Conservation (phyloP, 2,113 vertebrate genomes). For the Syngnathus floridae region DNA sequence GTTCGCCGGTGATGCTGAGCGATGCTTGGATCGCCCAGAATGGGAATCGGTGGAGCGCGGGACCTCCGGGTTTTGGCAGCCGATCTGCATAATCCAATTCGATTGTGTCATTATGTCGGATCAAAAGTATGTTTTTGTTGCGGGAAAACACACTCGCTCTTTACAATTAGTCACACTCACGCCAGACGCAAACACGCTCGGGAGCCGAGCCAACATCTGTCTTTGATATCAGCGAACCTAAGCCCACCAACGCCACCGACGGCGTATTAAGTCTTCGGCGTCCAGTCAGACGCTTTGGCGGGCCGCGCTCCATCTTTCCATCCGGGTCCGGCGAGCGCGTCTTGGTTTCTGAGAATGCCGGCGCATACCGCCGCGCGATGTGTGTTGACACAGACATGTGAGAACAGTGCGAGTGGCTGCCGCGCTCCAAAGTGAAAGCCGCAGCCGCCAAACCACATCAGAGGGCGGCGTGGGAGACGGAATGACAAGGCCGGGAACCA, state of each 20-base stretch:
- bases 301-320: constrained; percentile 49
- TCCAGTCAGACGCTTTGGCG: constrained; percentile 53
- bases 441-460: constrained; percentile 61
- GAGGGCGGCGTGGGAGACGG: constrained; percentile 61
- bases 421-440: constrained; percentile 61
- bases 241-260: constrained; percentile 61
- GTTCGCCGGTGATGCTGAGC: constrained; percentile 7
- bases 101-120: too few species aligned
- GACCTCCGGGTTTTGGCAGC: too few species aligned
- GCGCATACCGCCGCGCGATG: constrained; percentile 57
- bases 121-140: too few species aligned
- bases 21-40: not conserved
- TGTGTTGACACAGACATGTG: constrained; percentile 69
- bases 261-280: constrained; percentile 37
- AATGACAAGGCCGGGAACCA: constrained; percentile 65
- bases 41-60: not conserved
- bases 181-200: constrained; percentile 27
- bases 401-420: constrained; percentile 60
- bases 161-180: not conserved
- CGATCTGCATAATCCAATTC: too few species aligned
- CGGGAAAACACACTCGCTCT: not conserved
- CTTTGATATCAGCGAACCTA: constrained; percentile 68
- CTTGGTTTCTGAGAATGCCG: constrained; percentile 56
- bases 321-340: constrained; percentile 30
- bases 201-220: constrained; percentile 68